phyloP scores from a whole-genome alignment of 2,113 vertebrate genomes.

The Bagarius yarrelli region DNA sequence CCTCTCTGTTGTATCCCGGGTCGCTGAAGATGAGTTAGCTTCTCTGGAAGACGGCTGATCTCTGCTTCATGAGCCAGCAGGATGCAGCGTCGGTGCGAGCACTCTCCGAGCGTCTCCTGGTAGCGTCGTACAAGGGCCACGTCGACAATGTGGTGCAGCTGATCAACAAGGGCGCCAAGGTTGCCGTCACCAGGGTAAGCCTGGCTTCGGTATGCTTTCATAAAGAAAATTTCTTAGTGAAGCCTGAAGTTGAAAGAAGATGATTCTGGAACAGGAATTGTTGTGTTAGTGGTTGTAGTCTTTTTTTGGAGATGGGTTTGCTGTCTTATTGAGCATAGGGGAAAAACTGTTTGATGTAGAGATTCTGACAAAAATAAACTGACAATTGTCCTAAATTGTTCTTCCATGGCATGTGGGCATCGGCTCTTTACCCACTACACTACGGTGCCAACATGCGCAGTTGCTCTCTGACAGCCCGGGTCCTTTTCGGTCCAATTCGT shows the following conservation, averaged over 20 bases:
- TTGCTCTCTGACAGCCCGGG: no score
- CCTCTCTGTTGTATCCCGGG: slow-evolving; percentile 31
- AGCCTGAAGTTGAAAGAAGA: not conserved
- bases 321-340: no score
- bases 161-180: slow-evolving; percentile 97
- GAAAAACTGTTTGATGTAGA: no score
- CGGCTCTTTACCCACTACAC: no score
- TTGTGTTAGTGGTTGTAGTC: no score
- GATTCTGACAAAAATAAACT: no score
- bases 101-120: slow-evolving; percentile 95
- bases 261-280: not conserved
- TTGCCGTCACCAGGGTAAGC: slow-evolving; percentile 96
- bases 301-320: not conserved
- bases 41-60: slow-evolving; percentile 38
- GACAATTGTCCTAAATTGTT: no score
- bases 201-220: not conserved
- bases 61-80: slow-evolving; percentile 98
- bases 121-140: slow-evolving; percentile 97
- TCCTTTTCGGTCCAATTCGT: no score
- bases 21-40: slow-evolving; percentile 48
- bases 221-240: not conserved
- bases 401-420: no score
- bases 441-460: no score
- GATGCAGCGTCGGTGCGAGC: slow-evolving; percentile 84
- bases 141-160: slow-evolving; percentile 97